These are phyloP conservation scores for Creontiades dilutus DNA, from an alignment of 2,888 invertebrate species.

Conservation along the genomic window DNA sequence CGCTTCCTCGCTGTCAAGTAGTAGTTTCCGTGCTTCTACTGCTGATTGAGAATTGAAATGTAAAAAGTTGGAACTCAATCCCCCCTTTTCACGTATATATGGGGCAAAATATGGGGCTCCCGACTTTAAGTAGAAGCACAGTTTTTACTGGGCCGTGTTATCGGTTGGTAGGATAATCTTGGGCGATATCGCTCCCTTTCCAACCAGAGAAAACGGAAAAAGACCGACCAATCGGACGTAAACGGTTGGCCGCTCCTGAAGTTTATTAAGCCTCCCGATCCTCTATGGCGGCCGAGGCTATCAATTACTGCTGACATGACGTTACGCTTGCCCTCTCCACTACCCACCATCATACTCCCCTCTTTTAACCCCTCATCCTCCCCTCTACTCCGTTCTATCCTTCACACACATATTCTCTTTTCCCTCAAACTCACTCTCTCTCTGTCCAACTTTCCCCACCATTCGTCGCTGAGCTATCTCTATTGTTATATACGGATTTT, in stretches of 20 bases:
- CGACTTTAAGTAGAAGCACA: too few relatives aligned
- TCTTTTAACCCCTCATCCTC: background rate
- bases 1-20: too few relatives aligned
- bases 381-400: background rate
- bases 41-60: too few relatives aligned
- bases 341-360: background rate
- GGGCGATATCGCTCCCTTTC: background rate
- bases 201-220: background rate
- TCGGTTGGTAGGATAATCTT: background rate
- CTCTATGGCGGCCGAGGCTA: constrained; percentile 21
- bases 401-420: too few relatives aligned
- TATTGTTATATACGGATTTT: constrained; percentile 47
- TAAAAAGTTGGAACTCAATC: too few relatives aligned
- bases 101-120: too few relatives aligned
- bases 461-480: background rate
- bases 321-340: background rate
- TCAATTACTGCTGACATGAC: constrained; percentile 64
- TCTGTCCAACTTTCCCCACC: background rate
- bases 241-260: constrained; percentile 40
- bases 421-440: background rate
- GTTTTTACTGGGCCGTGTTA: too few relatives aligned
- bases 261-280: constrained; percentile 48
- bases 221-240: background rate
- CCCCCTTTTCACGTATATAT: too few relatives aligned
- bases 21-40: too few relatives aligned